Evolutionary conservation across 2,888 invertebrate genomes (phyloP), one percentile per base, ranked within the genome.

Genomic region (Scrobipalpa atriplicella): DNA sequence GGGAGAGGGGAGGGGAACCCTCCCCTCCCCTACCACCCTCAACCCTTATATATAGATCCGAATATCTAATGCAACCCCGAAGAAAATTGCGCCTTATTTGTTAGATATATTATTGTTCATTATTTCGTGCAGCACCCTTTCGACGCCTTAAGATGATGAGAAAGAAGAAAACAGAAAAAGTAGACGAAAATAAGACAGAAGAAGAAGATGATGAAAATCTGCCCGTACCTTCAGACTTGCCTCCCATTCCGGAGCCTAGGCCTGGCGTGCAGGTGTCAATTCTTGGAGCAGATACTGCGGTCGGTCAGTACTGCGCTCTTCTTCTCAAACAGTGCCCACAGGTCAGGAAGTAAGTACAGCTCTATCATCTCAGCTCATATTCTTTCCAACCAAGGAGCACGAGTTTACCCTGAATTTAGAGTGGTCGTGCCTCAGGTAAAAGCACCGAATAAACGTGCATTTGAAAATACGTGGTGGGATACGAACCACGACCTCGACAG

Each of bases 291-390:
- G 90, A 93, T 72, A 92, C 93, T 0, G 81, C 83, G 11, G 79
- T 93, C 66, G 94, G 94, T 0, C 90, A 91, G 68, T 88, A 90
- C 38, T 78, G 92, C 3, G 84, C 94, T 3, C 79, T 94, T 54
- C 75, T 94, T 52, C 79, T 94, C 1, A 94, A 94, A 75, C 94
- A 94, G 71, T 94, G 94, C 71, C 88, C 94, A 1, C 84, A 83
- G 69, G 83, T 92, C 63, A 90, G 86, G 68, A 88, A 87, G 91
- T 92, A 75, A 88, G 90, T 63, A 6, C 8, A n/a, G 2, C 2
- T 29, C 2, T 29, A 29, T 29, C 5, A 5, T 29, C 29, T n/a
- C n/a, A n/a, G n/a, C n/a, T n/a, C n/a, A n/a, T n/a, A n/a, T n/a
- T n/a, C n/a, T n/a, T n/a, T n/a, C n/a, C n/a, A n/a, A n/a, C n/a